Evolutionary conservation across 2,888 invertebrate species (phyloP).

Genomic region (Biston betularia): DNA sequence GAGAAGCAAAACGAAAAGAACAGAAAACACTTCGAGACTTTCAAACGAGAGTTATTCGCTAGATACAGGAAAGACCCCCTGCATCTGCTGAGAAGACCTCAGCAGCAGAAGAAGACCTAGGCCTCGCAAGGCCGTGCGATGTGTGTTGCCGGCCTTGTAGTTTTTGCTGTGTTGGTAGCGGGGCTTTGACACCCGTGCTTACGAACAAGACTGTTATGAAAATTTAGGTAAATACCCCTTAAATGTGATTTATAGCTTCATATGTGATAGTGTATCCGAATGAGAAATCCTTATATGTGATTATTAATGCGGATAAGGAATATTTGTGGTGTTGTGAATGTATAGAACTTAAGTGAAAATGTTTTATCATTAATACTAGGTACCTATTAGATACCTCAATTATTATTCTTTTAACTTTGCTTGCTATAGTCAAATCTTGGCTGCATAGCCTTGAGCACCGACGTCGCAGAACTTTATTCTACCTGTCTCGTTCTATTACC

Average conservation of each 20-base stretch:
- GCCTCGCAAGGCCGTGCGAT: constrained; percentile 78
- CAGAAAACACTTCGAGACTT: constrained; percentile 92
- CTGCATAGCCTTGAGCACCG: no score
- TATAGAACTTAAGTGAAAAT: not conserved
- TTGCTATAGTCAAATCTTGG: not conserved
- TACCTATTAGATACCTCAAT: not conserved
- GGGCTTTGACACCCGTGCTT: constrained; percentile 52
- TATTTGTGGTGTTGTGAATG: constrained; percentile 16
- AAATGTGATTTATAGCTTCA: constrained; percentile 29
- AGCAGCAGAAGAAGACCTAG: constrained; percentile 77
- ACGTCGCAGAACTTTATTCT: no score
- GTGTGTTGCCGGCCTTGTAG: constrained; percentile 70
- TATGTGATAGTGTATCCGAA: constrained; percentile 23
- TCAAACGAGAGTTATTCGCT: constrained; percentile 93
- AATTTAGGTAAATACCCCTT: constrained; percentile 7
- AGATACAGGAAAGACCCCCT: constrained; percentile 90
- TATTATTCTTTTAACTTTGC: not conserved
- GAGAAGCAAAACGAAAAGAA: constrained; percentile 95
- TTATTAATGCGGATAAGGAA: constrained; percentile 1
- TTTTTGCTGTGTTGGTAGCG: constrained; percentile 48
- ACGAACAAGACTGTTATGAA: not conserved
- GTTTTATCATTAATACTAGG: constrained; percentile 1
- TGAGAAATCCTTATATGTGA: constrained; percentile 14
- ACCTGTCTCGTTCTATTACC: no score
- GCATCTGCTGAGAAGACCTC: constrained; percentile 70